These are phyloP conservation scores for Ganaspis brasiliensis DNA, from an alignment of 2,888 invertebrate species.

Conservation along the genomic window DNA sequence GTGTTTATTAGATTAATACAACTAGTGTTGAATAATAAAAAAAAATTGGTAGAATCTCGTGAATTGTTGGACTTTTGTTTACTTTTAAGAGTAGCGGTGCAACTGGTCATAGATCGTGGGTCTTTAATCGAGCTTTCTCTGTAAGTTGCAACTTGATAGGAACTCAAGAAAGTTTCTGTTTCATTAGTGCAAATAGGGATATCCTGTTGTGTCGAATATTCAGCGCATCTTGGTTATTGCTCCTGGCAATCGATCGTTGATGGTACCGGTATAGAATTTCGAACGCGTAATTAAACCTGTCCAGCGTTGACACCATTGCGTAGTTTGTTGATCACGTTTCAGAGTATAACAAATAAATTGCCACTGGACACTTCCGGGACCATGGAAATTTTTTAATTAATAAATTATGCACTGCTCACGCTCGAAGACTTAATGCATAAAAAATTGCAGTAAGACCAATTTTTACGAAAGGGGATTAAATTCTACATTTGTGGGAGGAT, in stretches of 20 bases:
- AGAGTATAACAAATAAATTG: constrained; percentile 22
- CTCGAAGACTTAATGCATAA: background rate
- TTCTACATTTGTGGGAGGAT: too few species aligned
- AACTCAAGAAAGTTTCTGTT: background rate
- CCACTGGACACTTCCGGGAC: background rate
- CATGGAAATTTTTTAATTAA: constrained; percentile 7
- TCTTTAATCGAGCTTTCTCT: too few species aligned
- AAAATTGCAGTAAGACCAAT: background rate
- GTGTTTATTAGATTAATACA: too few species aligned
- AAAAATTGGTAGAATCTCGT: too few species aligned
- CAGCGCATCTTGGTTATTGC: constrained; percentile 37
- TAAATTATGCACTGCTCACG: background rate
- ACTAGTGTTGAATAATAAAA: too few species aligned
- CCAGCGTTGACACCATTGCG: constrained; percentile 31
- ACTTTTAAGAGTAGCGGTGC: too few species aligned
- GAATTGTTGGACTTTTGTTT: too few species aligned
- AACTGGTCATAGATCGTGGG: too few species aligned
- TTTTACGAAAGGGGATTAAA: too few species aligned
- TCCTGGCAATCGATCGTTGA: constrained; percentile 26
- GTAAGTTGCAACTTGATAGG: background rate
- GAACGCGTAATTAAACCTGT: constrained; percentile 37
- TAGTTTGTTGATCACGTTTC: constrained; percentile 27
- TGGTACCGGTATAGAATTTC: constrained; percentile 38
- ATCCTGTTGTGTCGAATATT: constrained; percentile 1
- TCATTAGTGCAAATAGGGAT: background rate